Evolutionary conservation across 2,113 vertebrate species (phyloP).

Genomic region (Alligator mississippiensis): DNA sequence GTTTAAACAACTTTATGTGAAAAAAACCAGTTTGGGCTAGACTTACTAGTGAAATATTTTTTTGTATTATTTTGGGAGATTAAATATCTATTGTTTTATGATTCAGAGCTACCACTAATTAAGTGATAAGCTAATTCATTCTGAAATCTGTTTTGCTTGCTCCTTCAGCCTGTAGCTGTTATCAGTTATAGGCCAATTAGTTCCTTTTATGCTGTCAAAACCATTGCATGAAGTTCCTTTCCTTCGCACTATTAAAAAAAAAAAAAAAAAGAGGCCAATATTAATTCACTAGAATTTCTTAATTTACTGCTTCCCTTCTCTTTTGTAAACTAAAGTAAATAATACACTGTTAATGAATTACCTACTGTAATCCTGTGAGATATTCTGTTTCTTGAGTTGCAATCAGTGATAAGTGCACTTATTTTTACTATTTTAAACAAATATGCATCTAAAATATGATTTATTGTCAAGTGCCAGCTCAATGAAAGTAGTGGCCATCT

Average conservation of each 20-base stretch:
- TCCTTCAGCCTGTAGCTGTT: constrained; percentile 53
- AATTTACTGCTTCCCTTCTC: constrained; percentile 4
- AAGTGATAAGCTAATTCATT: constrained; percentile 66
- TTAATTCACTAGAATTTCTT: background rate
- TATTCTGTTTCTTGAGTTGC: too few relatives aligned
- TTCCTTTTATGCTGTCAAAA: constrained; percentile 56
- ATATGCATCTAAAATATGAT: background rate
- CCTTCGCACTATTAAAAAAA: background rate
- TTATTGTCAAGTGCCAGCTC: background rate
- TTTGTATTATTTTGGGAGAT: background rate
- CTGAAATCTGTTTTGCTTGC: constrained; percentile 59
- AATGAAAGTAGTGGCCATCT: background rate
- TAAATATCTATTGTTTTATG: constrained; percentile 60
- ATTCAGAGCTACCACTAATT: constrained; percentile 67
- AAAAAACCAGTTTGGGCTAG: background rate
- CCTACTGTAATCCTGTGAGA: background rate
- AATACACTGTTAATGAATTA: background rate
- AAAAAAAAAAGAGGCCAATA: background rate
- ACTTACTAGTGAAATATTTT: constrained; percentile 43
- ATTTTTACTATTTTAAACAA: background rate
- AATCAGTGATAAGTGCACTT: background rate
- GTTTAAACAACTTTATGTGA: background rate
- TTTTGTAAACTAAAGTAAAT: constrained; percentile 25
- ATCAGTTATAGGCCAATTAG: constrained; percentile 67
- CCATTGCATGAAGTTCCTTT: background rate